Evolutionary conservation across 2,113 vertebrate genomes (phyloP), one percentile per base, ranked within the genome.

Genomic region (Ciconia maguari): DNA sequence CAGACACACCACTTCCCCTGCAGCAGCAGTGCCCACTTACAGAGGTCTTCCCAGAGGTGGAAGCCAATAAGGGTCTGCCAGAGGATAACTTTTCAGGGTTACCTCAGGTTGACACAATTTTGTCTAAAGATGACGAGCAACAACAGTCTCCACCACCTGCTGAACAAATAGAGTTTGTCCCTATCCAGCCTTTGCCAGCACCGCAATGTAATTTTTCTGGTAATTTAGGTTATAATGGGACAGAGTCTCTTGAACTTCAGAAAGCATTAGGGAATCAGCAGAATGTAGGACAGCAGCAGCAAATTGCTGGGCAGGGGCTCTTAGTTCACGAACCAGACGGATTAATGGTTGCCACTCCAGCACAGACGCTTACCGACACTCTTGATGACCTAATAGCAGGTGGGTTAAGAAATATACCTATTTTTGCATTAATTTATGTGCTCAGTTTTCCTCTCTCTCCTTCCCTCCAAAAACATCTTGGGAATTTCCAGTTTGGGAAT

Each of bases 311-410:
- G 94, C 98, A 99, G 94, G 99, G 99, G 89, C 98, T 99, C 96
- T 98, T 99, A 98, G 98, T 99, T 97, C 99, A 99, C 98, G 98
- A 99, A 97, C 97, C 98, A 96, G 98, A 99, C 88, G 98, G 98
- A 98, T 98, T 99, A 98, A 99, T 99, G 99, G 98, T 99, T 98
- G 99, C 99, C 97, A 98, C 98, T 95, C 99, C 99, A 96, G 99
- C 99, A 93, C 99, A 99, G 98, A 99, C 98, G 96, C 99, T 99
- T 98, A 99, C 99, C 97, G 99, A 99, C 98, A 99, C 99, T 98
- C 99, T 99, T 98, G 99, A 99, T 97, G 99, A 99, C 98, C 99
- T 99, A 98, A 99, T 99, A 99, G 99, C 99, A 98, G 99, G 99
- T 99, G 97, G 97, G 99, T 98, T 97, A 87, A 98, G 98, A 98